Base-by-base conservation (phyloP, 1,140 invertebrate species). In the Drosophila busckii region DNA sequence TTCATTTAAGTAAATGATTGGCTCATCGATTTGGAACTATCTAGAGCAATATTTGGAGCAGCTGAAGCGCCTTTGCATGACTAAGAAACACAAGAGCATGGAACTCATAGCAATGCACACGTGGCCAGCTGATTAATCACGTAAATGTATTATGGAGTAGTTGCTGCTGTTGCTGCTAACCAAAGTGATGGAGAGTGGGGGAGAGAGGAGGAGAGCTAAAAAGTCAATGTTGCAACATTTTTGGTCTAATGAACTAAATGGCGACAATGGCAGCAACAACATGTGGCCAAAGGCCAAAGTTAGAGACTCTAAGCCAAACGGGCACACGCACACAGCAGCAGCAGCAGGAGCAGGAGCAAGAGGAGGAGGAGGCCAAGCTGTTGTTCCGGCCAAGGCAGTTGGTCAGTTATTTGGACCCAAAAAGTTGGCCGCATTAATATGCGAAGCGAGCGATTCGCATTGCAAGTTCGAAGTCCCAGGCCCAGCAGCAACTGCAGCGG, bases 211-310 rank as follows among this genome's bases (percentile, higher is more conserved):
- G n/a, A n/a, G n/a, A n/a, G n/a, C n/a, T n/a, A n/a, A n/a, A n/a
- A n/a, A n/a, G n/a, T n/a, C n/a, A n/a, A n/a, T n/a, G n/a, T 61
- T 34, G 50, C 68, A 50, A 82, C 63, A 78, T 78, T 73, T 70
- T 73, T 73, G 73, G 58, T 78, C 73, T 78, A 80, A 82, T 73
- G 68, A 80, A 80, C 73, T 69, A 82, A 80, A 80, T 78, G 71
- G 75, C 70, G 65, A 54, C 54, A 65, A 48, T 34, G 52, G 19
- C 58, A 64, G 41, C 56, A 53, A 40, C 42, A 42, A 54, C 41
- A 22, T n/a, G n/a, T n/a, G n/a, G n/a, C n/a, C n/a, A n/a, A n/a
- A 35, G 22, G 32, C 37, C 45, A 2, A 17, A 42, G 37, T 25
- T 16, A 15, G 25, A 55, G 40, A 49, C 9, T 38, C 25, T 20